A percentile compares a stretch with the other conserved stretches of the same genome.
phyloP scores from a whole-genome alignment of 2,888 invertebrate species.

The Acleris literana region DNA sequence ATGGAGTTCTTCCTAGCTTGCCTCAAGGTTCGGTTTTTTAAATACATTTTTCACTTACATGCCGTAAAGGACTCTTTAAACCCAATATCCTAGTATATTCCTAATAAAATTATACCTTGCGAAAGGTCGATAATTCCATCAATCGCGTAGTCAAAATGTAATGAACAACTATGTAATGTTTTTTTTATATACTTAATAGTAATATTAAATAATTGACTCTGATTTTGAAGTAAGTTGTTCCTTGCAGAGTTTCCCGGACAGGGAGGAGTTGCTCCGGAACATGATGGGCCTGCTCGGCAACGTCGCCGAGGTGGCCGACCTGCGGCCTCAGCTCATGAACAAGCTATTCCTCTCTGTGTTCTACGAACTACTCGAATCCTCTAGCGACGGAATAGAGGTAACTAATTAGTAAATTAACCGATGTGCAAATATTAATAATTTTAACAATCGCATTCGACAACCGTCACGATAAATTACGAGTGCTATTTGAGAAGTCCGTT shows the following conservation, averaged over 20 bases:
- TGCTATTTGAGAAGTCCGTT: too few species aligned
- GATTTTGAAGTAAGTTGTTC: neutral
- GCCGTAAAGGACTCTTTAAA: neutral
- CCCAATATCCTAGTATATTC: too few species aligned
- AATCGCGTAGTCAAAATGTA: too few species aligned
- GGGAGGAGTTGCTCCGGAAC: conserved; percentile 95
- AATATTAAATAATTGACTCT: too few species aligned
- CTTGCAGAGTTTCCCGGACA: conserved; percentile 91
- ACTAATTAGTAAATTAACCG: neutral
- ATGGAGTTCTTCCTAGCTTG: conserved; percentile 96
- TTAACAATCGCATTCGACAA: too few species aligned
- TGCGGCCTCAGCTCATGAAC: conserved; percentile 93
- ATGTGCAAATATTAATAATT: too few species aligned
- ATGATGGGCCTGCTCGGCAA: conserved; percentile 99
- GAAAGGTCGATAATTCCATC: too few species aligned
- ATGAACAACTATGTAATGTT: too few species aligned
- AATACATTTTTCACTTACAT: conserved; percentile 1
- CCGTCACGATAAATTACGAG: too few species aligned
- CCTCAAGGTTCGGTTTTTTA: conserved; percentile 85
- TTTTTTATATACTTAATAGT: too few species aligned
- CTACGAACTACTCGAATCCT: conserved; percentile 91
- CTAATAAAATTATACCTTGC: too few species aligned
- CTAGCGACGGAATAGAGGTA: conserved; percentile 97
- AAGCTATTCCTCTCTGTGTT: conserved; percentile 93
- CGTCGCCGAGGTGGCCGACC: conserved; percentile 95